Base-by-base conservation (phyloP, 1,140 invertebrate genomes). In the Bombus balteatus region DNA sequence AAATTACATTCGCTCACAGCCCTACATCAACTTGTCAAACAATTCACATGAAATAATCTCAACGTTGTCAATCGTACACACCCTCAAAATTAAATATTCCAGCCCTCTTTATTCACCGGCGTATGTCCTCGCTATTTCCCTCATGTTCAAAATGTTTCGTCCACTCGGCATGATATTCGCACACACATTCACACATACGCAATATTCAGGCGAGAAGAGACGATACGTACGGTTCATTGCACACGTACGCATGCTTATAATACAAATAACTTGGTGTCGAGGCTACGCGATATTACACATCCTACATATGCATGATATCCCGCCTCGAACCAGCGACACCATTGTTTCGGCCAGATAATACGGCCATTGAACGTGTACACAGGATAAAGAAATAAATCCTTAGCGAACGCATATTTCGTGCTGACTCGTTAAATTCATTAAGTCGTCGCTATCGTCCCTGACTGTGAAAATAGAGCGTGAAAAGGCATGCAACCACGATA, bases 361-460 rank as follows among this genome's bases (percentile, higher is more conserved):
- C n/a, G 43, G 12, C 41, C 22, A 28, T 75, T 76, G 34, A 37
- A 28, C 39, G 22, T 34, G 41, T 1, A n/a, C 9, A 13, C 74
- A n/a, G n/a, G 62, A 32, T 83, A 83, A 76, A 77, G 66, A 83
- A 77, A 77, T 83, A 80, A 70, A 80, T 80, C 65, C 62, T 53
- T n/a, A 25, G 32, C 6, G 12, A 53, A 70, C 32, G 32, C 28
- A 25, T 39, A 53, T 75, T 32, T 37, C 62, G 18, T 25, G 18
- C n/a, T n/a, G 6, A 0, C 34, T 22, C 9, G 4, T 10, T 43
- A 39, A 68, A 83, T 62, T 81, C 80, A 39, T 83, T 83, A 47
- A 47, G 22, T 39, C 53, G 8, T 2, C 25, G 28, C 8, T 28
- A 62, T n/a, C 28, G 28, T n/a, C 13, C 57, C 10, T 37, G 25